Evolutionary conservation across 2,113 vertebrate genomes (phyloP), one percentile per base, ranked within the genome.

Genomic region (Paralichthys olivaceus): DNA sequence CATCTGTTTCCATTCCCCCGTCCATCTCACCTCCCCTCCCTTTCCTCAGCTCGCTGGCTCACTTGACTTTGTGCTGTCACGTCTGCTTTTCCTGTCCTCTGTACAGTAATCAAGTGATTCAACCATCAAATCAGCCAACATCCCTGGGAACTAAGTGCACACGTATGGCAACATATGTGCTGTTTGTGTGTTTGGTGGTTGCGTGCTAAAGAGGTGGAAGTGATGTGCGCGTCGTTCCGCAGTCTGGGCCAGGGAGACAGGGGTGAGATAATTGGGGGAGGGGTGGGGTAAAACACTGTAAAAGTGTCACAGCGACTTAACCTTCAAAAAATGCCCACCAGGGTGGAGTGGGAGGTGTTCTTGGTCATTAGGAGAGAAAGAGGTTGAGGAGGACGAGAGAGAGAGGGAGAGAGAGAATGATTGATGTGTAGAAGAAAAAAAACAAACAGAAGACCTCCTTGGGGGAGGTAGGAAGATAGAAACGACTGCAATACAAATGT

Each of bases 301-400:
- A 81, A 80, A 84, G 80, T 83, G 81, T 89, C 89, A 84, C 80
- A 80, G 85, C 79, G 84, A 89, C 87, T 92, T 91, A 93, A 92
- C 90, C 89, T 90, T 92, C 84, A 90, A 84, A 85, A 88, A 90
- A 77, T 77, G 82, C 86, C 89, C 80, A 88, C 70, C 68, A 80
- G 87, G 85, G 28, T 80, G 7, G 71, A 84, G 81, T 54, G 64
- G 83, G 70, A 82, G 81, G 82, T 76, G 77, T 80, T 81, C 77
- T 64, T 56, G 32, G 40, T 70, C 73, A 79, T 91, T 84, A 79
- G 63, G 63, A 67, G 49, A 61, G 68, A 76, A 55, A 64, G 45
- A 75, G 49, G 56, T 28, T 56, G 62, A 45, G 29, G 34, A 25
- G 49, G 61, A 84, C 5, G 32, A 67, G 60, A 72, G 26, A 68